Evolutionary conservation across 2,797 vertebrate genomes (phyloP).

Genomic region (Spheniscus humboldti): DNA sequence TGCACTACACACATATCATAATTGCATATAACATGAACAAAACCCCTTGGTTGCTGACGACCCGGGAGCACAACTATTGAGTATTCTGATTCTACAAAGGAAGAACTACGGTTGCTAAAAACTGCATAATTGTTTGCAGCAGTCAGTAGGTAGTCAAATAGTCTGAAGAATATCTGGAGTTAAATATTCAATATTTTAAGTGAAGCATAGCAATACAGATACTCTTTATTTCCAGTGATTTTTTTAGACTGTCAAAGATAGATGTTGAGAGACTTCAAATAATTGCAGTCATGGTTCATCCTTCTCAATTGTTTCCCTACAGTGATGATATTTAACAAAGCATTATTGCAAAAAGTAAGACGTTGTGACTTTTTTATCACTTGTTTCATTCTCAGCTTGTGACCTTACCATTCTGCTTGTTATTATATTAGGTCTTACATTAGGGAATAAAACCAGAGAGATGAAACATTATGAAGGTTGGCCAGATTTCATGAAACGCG

Average conservation of each 20-base stretch:
- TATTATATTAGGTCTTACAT: not conserved
- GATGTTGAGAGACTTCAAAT: not conserved
- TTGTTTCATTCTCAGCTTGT: conserved; percentile 19
- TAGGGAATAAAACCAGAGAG: not conserved
- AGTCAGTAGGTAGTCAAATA: not conserved
- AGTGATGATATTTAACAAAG: conserved; percentile 25
- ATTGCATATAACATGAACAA: not conserved
- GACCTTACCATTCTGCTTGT: conserved; percentile 25
- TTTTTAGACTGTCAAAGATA: not conserved
- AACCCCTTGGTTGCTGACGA: not conserved
- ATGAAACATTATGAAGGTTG: not conserved
- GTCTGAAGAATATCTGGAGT: not conserved
- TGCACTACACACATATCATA: not conserved
- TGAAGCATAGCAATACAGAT: not conserved
- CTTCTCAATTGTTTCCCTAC: conserved; percentile 1
- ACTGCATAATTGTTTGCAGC: not conserved
- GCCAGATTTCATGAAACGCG: not conserved
- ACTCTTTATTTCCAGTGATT: not conserved
- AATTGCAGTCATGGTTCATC: conserved; percentile 16
- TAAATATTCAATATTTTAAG: not conserved
- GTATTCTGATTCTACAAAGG: not conserved
- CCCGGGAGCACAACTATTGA: not conserved
- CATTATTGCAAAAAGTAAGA: conserved; percentile 5
- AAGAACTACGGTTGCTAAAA: not conserved
- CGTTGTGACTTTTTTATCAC: conserved; percentile 16